A percentile compares a stretch with the other conserved stretches of the same genome.
Conservation (phyloP, 2,797 vertebrate species). For the Rhinoraja longicauda region DNA sequence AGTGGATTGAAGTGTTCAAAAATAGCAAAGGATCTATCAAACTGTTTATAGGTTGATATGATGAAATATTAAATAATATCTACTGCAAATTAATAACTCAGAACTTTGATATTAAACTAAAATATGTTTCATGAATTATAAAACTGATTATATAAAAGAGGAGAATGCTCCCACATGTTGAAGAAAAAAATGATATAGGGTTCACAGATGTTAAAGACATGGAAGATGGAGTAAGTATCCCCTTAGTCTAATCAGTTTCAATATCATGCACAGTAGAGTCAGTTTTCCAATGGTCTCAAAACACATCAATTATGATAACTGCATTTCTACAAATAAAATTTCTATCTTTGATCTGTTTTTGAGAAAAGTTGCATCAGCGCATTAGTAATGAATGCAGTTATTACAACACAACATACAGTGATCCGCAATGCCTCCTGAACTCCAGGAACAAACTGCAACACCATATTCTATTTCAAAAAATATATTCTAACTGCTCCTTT, state of each 20-base stretch:
- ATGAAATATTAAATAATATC: not conserved
- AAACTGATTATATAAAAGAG: not conserved
- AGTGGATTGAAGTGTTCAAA: not conserved
- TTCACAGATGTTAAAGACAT: too few species aligned
- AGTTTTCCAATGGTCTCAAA: not conserved
- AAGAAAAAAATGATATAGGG: too few species aligned
- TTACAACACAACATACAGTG: not conserved
- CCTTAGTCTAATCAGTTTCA: not conserved
- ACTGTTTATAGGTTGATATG: not conserved
- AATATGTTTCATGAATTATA: not conserved
- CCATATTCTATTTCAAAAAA: not conserved
- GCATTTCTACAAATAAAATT: not conserved
- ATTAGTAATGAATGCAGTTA: not conserved
- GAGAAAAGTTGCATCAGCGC: not conserved
- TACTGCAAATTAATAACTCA: not conserved
- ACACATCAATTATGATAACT: not conserved
- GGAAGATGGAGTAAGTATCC: too few species aligned
- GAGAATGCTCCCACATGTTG: too few species aligned
- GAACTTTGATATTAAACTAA: not conserved
- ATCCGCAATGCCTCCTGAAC: not conserved
- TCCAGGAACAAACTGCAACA: not conserved
- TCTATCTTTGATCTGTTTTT: not conserved
- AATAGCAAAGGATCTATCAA: not conserved
- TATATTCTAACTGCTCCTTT: not conserved
- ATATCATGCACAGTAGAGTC: not conserved